Percentiles rank a stretch among this genome's conserved stretches.
phyloP scores from a whole-genome alignment of 2,888 invertebrate genomes.

The Epiblema foenella region DNA sequence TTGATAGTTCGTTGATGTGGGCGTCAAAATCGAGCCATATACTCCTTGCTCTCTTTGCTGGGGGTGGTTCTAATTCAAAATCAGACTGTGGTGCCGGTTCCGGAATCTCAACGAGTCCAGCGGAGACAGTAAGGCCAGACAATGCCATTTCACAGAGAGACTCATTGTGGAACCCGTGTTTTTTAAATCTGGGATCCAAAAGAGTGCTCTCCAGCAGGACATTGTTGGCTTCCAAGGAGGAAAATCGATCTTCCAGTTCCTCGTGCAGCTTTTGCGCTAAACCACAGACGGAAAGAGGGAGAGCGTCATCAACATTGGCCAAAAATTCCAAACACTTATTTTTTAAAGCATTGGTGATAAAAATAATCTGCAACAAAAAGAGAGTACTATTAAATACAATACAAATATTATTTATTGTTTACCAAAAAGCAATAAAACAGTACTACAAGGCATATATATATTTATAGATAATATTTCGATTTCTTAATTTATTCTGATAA shows the following conservation, averaged over 20 bases:
- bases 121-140: background rate
- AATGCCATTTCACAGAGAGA: background rate
- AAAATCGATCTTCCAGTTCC: background rate
- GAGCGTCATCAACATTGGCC: background rate
- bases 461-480: background rate
- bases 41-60: background rate
- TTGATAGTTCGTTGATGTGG: background rate
- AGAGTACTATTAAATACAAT: no score
- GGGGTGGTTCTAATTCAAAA: background rate
- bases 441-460: no score
- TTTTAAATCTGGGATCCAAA: background rate
- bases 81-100: background rate
- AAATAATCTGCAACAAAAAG: conserved; percentile 4
- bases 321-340: background rate
- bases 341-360: background rate
- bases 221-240: background rate
- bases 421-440: no score
- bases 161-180: background rate
- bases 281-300: background rate
- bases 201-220: background rate
- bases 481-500: background rate
- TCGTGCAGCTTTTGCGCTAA: background rate
- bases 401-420: no score
- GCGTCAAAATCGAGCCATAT: background rate
- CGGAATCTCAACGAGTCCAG: background rate